Base-by-base conservation (phyloP, 2,797 vertebrate species). In the Macroramphosus scolopax region DNA sequence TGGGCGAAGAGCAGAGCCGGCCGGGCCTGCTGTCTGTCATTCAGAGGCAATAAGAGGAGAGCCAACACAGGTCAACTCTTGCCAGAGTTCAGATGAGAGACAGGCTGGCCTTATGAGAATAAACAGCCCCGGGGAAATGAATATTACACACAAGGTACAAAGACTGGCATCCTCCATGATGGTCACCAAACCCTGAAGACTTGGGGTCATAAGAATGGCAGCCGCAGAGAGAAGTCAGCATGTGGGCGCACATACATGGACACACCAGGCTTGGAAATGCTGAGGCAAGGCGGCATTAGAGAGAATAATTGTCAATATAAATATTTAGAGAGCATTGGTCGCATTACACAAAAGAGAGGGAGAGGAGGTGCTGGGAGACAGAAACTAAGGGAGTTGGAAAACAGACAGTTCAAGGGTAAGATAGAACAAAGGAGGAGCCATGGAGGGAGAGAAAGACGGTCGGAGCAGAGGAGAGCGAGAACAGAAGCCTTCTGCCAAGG, bases 401-500 rank as follows among this genome's bases (percentile, higher is more conserved):
- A 58, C 50, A 78, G 63, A 55, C 65, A 4, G 68, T 77, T 83
- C 76, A 83, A 86, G 78, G 81, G 71, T 77, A 86, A 55, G 32
- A 55, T 33, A 12, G 52, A 56, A 34, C 18, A 71, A 56, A 30
- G 44, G 31, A 49, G 15, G 45, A 51, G 43, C n/a, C n/a, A n/a
- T n/a, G 35, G 39, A 22, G 51, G 64, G 44, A 51, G 41, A 50
- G 35, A 53, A 41, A 33, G 33, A 38, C 38, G 44, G 59, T 59
- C 37, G 52, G 39, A 71, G 68, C 51, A 45, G 43, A 65, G 62
- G 58, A 57, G 61, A 61, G 57, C 13, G 52, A 51, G 52, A 77
- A 67, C 76, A 87, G 75, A 80, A 77, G 68, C 74, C 54, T 54
- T 39, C 72, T 84, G 84, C 85, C 83, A 80, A 41, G 31, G 33